Conservation (phyloP, 2,888 invertebrate species). For the Stratiomys singularior region DNA sequence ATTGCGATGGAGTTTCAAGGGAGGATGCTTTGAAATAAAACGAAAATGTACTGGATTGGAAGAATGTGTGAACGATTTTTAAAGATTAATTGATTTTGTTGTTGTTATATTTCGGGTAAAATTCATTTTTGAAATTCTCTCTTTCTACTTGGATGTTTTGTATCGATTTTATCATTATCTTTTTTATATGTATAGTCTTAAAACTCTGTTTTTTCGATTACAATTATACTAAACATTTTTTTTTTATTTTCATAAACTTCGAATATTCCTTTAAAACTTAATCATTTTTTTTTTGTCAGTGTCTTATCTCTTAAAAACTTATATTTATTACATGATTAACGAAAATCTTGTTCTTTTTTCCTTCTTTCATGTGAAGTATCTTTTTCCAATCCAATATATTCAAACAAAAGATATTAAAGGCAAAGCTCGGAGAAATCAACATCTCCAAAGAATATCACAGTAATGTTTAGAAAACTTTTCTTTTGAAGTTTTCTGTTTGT, state of each 20-base stretch:
- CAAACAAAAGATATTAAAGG: not conserved
- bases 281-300: too few relatives aligned
- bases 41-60: conserved; percentile 29
- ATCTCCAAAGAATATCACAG: not conserved
- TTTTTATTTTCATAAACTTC: too few relatives aligned
- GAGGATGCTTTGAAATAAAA: not conserved
- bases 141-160: not conserved
- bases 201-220: too few relatives aligned
- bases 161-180: not conserved
- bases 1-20: not conserved
- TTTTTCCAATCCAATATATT: conserved; percentile 18
- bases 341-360: not conserved
- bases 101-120: not conserved
- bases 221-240: too few relatives aligned
- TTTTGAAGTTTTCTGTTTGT: not conserved
- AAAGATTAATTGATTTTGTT: not conserved
- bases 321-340: too few relatives aligned
- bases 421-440: not conserved
- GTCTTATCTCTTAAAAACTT: too few relatives aligned
- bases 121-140: not conserved
- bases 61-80: not conserved
- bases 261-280: too few relatives aligned
- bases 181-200: too few relatives aligned
- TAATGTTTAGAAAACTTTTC: too few relatives aligned
- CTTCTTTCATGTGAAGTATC: not conserved